These are phyloP conservation scores for Saccostrea glomerata DNA, from an alignment of 1,140 invertebrate species.

Conservation along the genomic window DNA sequence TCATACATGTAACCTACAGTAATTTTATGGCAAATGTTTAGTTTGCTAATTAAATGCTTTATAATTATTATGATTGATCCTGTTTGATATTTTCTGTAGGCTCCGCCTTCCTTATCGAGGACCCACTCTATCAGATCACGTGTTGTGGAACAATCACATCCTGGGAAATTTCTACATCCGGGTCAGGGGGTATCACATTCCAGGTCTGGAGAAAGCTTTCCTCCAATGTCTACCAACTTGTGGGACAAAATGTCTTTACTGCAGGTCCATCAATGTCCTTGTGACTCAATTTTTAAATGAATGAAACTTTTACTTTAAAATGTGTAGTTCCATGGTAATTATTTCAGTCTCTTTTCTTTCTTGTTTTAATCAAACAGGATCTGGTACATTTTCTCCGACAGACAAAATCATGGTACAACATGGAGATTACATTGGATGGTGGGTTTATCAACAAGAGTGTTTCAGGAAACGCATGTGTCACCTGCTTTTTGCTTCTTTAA, in stretches of 20 bases:
- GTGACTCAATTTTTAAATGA: no score
- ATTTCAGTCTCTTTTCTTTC: neutral
- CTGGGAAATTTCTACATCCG: conserved; percentile 39
- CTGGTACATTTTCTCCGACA: neutral
- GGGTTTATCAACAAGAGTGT: neutral
- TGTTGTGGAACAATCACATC: conserved; percentile 36
- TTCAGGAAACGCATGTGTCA: no score
- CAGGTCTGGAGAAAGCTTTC: conserved; percentile 32
- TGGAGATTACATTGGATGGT: conserved; percentile 47
- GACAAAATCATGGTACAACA: conserved; percentile 40
- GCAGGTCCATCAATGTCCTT: neutral
- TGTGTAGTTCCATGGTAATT: no score
- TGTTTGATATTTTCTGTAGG: neutral
- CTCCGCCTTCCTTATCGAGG: conserved; percentile 36
- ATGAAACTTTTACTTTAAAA: no score
- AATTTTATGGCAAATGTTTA: no score
- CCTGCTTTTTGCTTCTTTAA: no score
- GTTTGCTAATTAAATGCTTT: no score
- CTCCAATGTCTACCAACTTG: conserved; percentile 1
- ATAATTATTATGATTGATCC: no score
- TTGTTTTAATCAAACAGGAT: neutral
- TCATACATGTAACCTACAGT: no score
- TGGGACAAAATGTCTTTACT: conserved; percentile 35
- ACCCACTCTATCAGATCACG: conserved; percentile 16
- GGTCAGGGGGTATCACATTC: neutral